These are phyloP conservation scores for Erpobdella octoculata DNA, from an alignment of 2,888 invertebrate species.

Conservation along the genomic window DNA sequence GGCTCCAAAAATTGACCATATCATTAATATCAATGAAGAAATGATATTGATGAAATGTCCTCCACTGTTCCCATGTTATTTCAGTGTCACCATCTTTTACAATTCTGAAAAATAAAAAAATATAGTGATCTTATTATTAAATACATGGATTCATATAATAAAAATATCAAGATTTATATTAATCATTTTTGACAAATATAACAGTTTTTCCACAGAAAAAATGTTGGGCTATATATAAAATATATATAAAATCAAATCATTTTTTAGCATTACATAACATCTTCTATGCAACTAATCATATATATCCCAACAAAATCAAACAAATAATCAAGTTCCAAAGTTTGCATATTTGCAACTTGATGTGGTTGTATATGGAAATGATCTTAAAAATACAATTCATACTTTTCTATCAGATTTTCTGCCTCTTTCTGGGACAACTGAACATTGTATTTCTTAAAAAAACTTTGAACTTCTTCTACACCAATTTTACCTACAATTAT, in stretches of 20 bases:
- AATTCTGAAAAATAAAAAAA: background rate
- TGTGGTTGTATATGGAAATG: no score
- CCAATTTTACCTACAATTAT: background rate
- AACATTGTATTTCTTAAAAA: conserved; percentile 18
- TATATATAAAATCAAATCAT: no score
- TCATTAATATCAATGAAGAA: conserved; percentile 81
- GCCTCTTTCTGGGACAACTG: conserved; percentile 3
- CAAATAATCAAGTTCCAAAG: no score
- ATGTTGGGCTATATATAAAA: background rate
- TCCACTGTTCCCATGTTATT: conserved; percentile 64
- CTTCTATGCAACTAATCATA: no score
- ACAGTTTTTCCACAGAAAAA: background rate
- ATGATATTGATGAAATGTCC: conserved; percentile 81
- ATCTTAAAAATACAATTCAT: no score
- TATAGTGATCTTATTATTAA: background rate
- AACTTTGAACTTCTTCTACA: background rate
- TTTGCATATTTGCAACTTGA: no score
- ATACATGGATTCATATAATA: background rate
- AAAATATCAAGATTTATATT: no score
- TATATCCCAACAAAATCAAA: no score
- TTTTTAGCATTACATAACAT: no score
- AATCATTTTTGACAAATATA: no score
- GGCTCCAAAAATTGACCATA: conserved; percentile 86
- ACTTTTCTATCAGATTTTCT: conserved; percentile 3
- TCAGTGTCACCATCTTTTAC: background rate